A percentile compares a stretch with the other conserved stretches of the same genome.
Evolutionary conservation across 92 coral and sea anemone species (phyloP).

Genomic region (Palythoa heliodiscus): DNA sequence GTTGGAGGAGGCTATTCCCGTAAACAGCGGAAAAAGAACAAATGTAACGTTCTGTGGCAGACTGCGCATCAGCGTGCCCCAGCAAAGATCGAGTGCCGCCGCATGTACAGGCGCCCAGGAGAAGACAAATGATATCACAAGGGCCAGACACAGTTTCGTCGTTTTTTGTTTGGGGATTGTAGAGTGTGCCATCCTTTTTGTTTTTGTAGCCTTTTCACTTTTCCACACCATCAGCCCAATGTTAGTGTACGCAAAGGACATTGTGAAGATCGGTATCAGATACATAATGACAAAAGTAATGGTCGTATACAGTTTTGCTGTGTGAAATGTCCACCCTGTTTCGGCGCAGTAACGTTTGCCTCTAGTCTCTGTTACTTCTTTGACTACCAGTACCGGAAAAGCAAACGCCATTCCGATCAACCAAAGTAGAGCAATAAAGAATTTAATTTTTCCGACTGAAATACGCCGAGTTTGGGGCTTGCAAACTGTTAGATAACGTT

Average conservation of each 20-base stretch:
- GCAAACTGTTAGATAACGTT: conserved; percentile 74
- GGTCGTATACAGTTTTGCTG: conserved; percentile 45
- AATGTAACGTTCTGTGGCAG: neutral
- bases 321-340: conserved; percentile 43
- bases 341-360: conserved; percentile 50
- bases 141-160: conserved; percentile 67
- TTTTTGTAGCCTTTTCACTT: conserved; percentile 62
- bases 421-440: conserved; percentile 58
- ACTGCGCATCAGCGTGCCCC: conserved; percentile 5
- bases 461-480: conserved; percentile 52
- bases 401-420: conserved; percentile 53
- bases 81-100: neutral
- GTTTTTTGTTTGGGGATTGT: conserved; percentile 52
- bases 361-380: neutral
- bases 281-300: conserved; percentile 52
- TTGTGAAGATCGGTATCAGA: conserved; percentile 58
- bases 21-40: conserved; percentile 53
- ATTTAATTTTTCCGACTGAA: conserved; percentile 53
- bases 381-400: conserved; percentile 61
- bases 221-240: conserved; percentile 70
- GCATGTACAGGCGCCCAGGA: conserved; percentile 75
- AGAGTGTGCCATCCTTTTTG: conserved; percentile 31
- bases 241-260: conserved; percentile 67
- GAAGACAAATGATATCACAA: conserved; percentile 69
- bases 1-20: conserved; percentile 63